These are phyloP conservation scores for Fulica atra DNA, from an alignment of 2,113 vertebrate species.

Conservation along the genomic window DNA sequence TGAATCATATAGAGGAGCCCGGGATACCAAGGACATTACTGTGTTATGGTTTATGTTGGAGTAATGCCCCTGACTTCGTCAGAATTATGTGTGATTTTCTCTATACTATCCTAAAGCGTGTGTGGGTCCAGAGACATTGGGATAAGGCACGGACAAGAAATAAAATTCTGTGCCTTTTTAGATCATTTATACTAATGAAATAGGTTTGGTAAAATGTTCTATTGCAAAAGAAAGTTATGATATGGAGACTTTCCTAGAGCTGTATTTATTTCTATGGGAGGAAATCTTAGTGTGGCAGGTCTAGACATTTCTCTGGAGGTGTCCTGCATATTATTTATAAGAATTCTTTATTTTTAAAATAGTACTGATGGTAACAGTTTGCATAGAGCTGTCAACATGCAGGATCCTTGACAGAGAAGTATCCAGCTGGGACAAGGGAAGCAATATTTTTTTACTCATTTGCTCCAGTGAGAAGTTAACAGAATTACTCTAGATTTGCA, in stretches of 20 bases:
- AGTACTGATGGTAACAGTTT: not conserved
- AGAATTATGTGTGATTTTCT: conserved; percentile 47
- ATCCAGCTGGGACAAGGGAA: not conserved
- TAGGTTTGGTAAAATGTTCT: not conserved
- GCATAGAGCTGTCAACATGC: not conserved
- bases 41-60: not conserved
- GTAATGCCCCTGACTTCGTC: not conserved
- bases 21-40: not conserved
- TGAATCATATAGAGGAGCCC: conserved; percentile 31
- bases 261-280: not conserved
- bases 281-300: not conserved
- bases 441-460: not conserved
- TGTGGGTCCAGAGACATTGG: not conserved
- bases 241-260: not conserved
- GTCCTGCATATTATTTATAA: not conserved
- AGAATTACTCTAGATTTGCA: not conserved
- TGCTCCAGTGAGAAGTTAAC: not conserved
- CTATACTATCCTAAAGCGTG: not conserved
- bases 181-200: not conserved
- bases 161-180: not conserved
- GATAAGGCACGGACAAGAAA: not conserved
- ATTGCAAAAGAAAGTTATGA: not conserved
- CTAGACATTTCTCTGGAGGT: not conserved
- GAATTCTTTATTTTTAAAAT: not conserved
- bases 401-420: not conserved